Evolutionary conservation across 2,113 vertebrate genomes (phyloP).

Genomic region (Parus major): DNA sequence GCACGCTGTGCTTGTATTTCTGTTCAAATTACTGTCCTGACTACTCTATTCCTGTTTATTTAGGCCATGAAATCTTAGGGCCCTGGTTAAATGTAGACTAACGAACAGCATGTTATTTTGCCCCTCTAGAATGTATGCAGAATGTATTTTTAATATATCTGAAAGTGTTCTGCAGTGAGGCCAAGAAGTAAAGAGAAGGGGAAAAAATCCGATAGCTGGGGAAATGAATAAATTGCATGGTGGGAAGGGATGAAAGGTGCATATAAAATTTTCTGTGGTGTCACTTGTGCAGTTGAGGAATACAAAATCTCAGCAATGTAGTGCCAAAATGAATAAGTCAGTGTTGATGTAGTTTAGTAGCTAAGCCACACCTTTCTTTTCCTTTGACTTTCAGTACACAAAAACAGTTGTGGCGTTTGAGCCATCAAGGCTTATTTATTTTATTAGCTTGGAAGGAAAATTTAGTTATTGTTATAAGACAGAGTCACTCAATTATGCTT

Average conservation of each 20-base stretch:
- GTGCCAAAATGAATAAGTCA: not conserved
- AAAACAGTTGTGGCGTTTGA: not conserved
- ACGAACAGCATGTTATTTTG: not conserved
- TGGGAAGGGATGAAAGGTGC: not conserved
- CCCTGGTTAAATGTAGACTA: not conserved
- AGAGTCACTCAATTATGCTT: not conserved
- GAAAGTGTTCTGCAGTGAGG: not conserved
- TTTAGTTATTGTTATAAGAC: not conserved
- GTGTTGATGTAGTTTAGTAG: not conserved
- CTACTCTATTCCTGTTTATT: constrained; percentile 13
- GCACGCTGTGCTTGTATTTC: constrained; percentile 25
- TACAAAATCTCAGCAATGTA: not conserved
- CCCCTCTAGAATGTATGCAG: not conserved
- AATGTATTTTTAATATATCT: not conserved
- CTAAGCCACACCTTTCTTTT: not conserved
- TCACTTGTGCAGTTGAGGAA: not conserved
- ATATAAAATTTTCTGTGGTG: not conserved
- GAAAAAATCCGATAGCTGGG: not conserved
- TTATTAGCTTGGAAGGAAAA: not conserved
- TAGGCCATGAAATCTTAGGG: not conserved
- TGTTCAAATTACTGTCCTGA: constrained; percentile 27
- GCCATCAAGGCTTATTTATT: not conserved
- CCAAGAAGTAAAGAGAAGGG: not conserved
- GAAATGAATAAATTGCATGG: not conserved
- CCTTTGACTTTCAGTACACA: not conserved